These are phyloP conservation scores for Orchesella flavescens DNA, from an alignment of 2,888 invertebrate species.

Conservation along the genomic window DNA sequence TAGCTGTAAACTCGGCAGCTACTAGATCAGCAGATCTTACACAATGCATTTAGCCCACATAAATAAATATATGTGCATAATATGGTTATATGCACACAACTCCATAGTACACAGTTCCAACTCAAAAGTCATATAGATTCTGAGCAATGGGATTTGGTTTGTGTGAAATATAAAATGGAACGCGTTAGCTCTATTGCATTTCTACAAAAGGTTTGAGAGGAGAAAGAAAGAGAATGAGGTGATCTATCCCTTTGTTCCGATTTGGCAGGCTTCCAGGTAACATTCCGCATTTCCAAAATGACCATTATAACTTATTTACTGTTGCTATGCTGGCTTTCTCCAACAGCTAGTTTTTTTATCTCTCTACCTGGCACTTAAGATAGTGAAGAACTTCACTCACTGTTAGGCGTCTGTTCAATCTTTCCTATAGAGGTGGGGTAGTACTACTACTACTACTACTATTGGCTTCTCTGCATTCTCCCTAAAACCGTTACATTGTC, in stretches of 20 bases:
- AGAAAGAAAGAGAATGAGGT: slow-evolving; percentile 42
- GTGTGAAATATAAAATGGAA: no score
- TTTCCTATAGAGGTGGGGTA: neutral
- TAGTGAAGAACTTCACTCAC: slow-evolving; percentile 29
- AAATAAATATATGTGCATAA: neutral
- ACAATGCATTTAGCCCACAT: no score
- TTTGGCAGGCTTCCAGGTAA: slow-evolving; percentile 71
- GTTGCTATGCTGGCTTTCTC: slow-evolving; percentile 58
- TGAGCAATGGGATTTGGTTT: no score
- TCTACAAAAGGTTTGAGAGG: slow-evolving; percentile 18
- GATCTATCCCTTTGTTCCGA: slow-evolving; percentile 69
- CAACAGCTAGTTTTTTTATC: slow-evolving; percentile 45
- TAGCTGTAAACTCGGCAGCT: no score
- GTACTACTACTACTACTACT: slow-evolving; percentile 2
- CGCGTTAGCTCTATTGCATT: neutral
- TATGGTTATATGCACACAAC: neutral
- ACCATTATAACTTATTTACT: slow-evolving; percentile 72
- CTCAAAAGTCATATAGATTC: no score
- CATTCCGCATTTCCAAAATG: slow-evolving; percentile 70
- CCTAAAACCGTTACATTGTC: slow-evolving; percentile 1
- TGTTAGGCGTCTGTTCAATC: neutral
- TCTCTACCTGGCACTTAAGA: slow-evolving; percentile 59
- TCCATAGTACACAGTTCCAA: neutral
- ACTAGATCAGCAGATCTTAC: no score
- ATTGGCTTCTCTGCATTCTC: neutral